Conservation (phyloP, 1,140 invertebrate species). For the Forficula auricularia region DNA sequence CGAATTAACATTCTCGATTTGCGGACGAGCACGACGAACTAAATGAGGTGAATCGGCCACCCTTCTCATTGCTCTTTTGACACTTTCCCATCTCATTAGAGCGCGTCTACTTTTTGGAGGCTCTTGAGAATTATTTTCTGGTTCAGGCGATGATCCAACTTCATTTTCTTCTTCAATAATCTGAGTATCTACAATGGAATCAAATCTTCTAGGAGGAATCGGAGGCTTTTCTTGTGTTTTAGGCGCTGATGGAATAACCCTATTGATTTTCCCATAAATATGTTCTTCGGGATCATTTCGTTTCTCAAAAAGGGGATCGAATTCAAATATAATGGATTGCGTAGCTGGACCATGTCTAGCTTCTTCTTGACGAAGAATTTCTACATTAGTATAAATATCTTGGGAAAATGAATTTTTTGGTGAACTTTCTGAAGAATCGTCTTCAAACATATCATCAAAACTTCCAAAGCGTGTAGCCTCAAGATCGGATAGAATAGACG, state of each 20-base stretch:
- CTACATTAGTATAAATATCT: conserved; percentile 17
- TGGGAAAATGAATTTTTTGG: conserved; percentile 15
- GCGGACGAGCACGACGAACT: no score
- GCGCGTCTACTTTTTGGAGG: no score
- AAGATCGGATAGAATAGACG: conserved; percentile 2
- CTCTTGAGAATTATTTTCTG: no score
- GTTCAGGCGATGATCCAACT: no score
- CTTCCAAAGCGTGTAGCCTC: conserved; percentile 9
- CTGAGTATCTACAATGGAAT: conserved; percentile 10
- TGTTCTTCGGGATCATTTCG: neutral
- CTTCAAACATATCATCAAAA: conserved; percentile 17
- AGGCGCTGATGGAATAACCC: neutral
- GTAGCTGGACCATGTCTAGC: conserved; percentile 7
- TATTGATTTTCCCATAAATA: conserved; percentile 9
- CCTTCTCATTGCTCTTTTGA: conserved; percentile 4
- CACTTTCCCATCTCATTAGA: conserved; percentile 2
- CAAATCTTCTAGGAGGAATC: conserved; percentile 14
- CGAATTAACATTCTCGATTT: no score
- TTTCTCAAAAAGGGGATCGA: conserved; percentile 19
- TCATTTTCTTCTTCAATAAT: no score
- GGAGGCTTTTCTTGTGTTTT: conserved; percentile 8
- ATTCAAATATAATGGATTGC: conserved; percentile 19
- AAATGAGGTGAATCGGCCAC: neutral
- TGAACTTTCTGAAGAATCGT: conserved; percentile 14
- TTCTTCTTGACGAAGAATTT: conserved; percentile 13